Base-by-base conservation (phyloP, 2,113 vertebrate genomes). In the Nycticebus coucang region DNA sequence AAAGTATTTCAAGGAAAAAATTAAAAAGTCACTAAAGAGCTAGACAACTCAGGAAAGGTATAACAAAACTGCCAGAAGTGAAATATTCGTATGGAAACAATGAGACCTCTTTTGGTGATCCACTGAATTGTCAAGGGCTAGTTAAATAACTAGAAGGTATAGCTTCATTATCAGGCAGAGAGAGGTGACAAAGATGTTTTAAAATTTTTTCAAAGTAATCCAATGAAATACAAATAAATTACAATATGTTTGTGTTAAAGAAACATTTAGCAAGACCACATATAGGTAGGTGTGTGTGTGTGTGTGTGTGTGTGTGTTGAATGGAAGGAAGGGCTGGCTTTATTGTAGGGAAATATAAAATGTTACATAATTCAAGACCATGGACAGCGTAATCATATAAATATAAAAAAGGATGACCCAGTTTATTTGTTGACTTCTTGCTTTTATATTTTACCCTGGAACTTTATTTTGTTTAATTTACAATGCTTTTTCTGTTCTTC, bases 11-110 rank as follows among this genome's bases (percentile, higher is more conserved):
- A 50, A 50, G 45, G 10, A 50, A 50, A 50, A 50, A 50, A 50
- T 50, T 50, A 50, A 50, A 50, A 50, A 50, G 45, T 50, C 10
- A 50, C 45, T 50, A 50, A 50, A 50, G 45, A 50, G 45, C 45
- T 50, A 50, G 8, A 50, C 10, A 50, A 50, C 45, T 50, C 45
- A 50, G 45, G 45, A 50, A 50, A 50, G 45, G 45, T 50, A 9
- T 50, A 50, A 50, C 7, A 50, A 50, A 50, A 50, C 7, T 50
- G 8, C 2, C 8, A 50, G 45, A 50, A 50, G 9, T 50, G 45
- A 50, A 50, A 50, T 89, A 96, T 97, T 91, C 85, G 35, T 60
- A 66, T 89, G 83, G 83, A 97, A 97, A 96, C 97, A 94, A 78
- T 62, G 92, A 97, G 93, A 88, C 17, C 86, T 77, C 96, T 95